phyloP scores from a whole-genome alignment of 2,113 vertebrate genomes.

The Clarias magur region DNA sequence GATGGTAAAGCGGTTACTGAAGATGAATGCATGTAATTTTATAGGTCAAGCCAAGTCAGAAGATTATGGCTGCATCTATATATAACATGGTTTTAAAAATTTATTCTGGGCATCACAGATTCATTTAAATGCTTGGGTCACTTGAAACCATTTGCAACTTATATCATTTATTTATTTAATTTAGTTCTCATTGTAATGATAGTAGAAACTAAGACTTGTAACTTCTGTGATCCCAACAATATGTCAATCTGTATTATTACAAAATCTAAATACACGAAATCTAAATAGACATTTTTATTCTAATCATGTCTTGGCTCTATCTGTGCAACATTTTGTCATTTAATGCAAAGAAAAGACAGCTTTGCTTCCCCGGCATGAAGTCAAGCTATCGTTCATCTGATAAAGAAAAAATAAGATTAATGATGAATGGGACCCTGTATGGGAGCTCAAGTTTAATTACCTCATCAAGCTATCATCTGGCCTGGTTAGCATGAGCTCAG shows the following conservation, averaged over 20 bases:
- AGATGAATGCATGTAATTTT: not conserved
- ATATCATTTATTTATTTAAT: not conserved
- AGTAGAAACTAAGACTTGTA: not conserved
- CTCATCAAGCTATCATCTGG: not conserved
- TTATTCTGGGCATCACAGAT: not conserved
- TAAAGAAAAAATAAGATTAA: constrained; percentile 22
- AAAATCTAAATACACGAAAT: constrained; percentile 25
- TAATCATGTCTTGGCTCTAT: constrained; percentile 16
- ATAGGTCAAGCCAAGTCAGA: not conserved
- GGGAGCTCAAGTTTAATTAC: constrained; percentile 41
- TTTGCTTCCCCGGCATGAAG: not conserved
- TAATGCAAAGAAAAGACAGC: not conserved
- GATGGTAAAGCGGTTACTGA: not conserved
- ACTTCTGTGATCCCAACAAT: not conserved
- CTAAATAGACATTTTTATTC: constrained; percentile 27
- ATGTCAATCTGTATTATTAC: not conserved
- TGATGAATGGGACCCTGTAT: constrained; percentile 10
- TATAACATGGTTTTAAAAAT: not conserved
- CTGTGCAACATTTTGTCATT: constrained; percentile 7
- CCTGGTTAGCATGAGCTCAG: not conserved
- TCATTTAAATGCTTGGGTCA: not conserved
- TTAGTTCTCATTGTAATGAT: not conserved
- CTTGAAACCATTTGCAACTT: not conserved
- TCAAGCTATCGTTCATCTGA: constrained; percentile 7
- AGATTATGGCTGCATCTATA: not conserved